These are phyloP conservation scores for Oenanthe melanoleuca DNA, from an alignment of 2,113 vertebrate species.

Conservation along the genomic window DNA sequence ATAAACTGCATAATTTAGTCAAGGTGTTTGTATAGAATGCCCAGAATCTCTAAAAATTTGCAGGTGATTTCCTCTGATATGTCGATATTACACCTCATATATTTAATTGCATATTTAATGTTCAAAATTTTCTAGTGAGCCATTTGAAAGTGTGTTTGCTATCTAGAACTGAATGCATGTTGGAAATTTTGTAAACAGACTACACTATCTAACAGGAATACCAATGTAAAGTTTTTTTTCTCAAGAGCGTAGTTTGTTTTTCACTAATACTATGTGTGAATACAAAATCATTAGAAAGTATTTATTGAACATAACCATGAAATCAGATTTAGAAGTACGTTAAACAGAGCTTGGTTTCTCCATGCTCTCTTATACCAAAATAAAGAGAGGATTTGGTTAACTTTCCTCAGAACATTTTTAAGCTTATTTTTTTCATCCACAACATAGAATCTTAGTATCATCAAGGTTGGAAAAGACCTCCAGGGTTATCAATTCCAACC, in stretches of 20 bases:
- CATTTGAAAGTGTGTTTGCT: neutral
- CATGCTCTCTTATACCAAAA: neutral
- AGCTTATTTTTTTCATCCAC: neutral
- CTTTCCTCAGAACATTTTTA: neutral
- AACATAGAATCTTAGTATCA: neutral
- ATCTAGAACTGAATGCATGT: neutral
- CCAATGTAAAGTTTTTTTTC: neutral
- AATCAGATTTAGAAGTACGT: neutral
- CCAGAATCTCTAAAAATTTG: neutral
- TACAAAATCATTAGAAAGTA: neutral
- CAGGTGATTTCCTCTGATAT: neutral
- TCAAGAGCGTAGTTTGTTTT: neutral
- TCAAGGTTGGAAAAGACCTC: neutral
- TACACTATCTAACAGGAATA: neutral
- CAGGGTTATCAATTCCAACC: neutral
- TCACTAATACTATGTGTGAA: neutral
- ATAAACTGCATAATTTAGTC: neutral
- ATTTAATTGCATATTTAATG: neutral
- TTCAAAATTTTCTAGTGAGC: neutral
- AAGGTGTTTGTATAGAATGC: neutral
- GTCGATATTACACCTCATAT: neutral
- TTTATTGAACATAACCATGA: neutral
- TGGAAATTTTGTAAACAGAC: neutral
- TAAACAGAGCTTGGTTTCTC: neutral
- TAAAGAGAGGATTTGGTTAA: neutral